Evolutionary conservation across 1,140 invertebrate genomes (phyloP).

Genomic region (Oncopodura yosiiana): DNA sequence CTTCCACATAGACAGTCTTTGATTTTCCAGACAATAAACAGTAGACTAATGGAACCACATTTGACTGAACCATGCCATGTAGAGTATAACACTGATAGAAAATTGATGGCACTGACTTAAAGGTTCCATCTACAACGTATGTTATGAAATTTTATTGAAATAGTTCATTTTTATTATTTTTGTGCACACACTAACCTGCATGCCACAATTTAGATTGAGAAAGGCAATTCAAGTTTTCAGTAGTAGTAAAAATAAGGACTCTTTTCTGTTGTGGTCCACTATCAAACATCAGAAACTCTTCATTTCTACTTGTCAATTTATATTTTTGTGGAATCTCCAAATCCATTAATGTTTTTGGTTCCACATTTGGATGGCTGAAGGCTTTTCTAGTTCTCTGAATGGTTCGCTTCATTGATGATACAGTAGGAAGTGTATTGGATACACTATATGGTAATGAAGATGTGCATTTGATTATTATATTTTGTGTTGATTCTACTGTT

Average conservation of each 20-base stretch:
- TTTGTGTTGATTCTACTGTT: neutral
- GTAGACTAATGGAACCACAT: neutral
- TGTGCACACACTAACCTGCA: no score
- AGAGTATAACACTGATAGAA: neutral
- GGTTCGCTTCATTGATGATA: neutral
- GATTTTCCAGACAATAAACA: neutral
- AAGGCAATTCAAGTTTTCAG: neutral
- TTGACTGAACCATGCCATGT: neutral
- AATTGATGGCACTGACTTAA: neutral
- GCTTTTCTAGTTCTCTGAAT: neutral
- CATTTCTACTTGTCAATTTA: neutral
- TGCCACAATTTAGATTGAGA: neutral
- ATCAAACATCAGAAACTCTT: neutral
- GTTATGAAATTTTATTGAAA: no score
- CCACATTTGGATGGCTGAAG: neutral
- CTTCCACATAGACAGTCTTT: neutral
- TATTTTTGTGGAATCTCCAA: neutral
- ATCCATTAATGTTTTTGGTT: no score
- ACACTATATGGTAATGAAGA: neutral
- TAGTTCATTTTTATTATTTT: no score
- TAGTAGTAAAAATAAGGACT: neutral
- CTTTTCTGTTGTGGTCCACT: neutral
- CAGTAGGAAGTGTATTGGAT: neutral
- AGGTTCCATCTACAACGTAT: no score
- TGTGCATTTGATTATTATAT: neutral